Conservation (phyloP, 1,140 invertebrate species). For the Hyles vespertilio region DNA sequence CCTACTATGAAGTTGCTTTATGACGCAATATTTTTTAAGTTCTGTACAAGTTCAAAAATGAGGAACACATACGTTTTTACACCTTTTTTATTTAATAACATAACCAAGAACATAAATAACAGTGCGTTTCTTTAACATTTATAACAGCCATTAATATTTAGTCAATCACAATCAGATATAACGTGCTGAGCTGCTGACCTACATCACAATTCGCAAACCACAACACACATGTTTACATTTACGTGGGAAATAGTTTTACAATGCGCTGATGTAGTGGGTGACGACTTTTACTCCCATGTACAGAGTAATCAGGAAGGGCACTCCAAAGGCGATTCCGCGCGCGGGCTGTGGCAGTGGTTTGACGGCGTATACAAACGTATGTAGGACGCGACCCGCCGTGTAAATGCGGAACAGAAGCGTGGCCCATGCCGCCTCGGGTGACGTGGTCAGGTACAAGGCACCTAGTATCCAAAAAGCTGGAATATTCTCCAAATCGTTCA, state of each 20-base stretch:
- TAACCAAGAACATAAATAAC: too few species aligned
- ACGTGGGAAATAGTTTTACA: constrained; percentile 23
- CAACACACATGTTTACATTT: too few species aligned
- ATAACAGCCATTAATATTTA: too few species aligned
- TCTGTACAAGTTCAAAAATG: too few species aligned
- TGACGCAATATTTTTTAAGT: too few species aligned
- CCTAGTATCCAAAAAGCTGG: constrained; percentile 80
- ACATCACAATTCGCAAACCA: too few species aligned
- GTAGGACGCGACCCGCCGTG: constrained; percentile 76
- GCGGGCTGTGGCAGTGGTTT: constrained; percentile 50
- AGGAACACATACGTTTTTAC: too few species aligned
- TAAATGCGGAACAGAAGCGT: constrained; percentile 78
- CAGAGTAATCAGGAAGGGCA: constrained; percentile 39
- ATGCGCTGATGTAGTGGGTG: constrained; percentile 37
- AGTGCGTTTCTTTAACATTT: too few species aligned
- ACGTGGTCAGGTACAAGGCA: constrained; percentile 79
- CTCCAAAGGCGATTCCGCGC: constrained; percentile 36
- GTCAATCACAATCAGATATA: too few species aligned
- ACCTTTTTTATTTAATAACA: too few species aligned
- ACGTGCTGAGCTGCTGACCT: too few species aligned
- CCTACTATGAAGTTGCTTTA: too few species aligned
- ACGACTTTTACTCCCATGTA: constrained; percentile 57
- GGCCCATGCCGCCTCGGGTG: constrained; percentile 74
- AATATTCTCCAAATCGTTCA: constrained; percentile 87
- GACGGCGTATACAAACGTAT: constrained; percentile 81